Evolutionary conservation across 2,797 vertebrate species (phyloP).

Genomic region (Aythya fuligula): DNA sequence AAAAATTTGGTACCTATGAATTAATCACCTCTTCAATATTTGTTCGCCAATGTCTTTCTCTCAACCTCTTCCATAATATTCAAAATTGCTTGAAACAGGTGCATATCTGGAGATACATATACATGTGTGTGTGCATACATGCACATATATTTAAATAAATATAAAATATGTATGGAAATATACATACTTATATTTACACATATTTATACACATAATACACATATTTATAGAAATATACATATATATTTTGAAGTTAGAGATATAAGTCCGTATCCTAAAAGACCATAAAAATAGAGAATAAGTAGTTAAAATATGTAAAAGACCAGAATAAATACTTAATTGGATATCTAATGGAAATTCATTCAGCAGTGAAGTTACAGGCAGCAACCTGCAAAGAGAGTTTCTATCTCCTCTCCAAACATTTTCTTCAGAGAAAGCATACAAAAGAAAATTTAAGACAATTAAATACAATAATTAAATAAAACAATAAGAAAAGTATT

Average conservation of each 20-base stretch:
- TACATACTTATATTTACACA: neutral
- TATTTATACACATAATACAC: neutral
- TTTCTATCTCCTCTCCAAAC: neutral
- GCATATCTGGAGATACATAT: neutral
- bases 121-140: no score
- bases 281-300: neutral
- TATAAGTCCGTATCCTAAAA: neutral
- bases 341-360: neutral
- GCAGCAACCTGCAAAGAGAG: neutral
- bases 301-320: neutral
- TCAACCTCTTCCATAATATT: neutral
- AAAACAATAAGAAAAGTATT: neutral
- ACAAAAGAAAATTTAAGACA: neutral
- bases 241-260: neutral
- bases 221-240: neutral
- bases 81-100: neutral
- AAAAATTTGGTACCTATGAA: neutral
- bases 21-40: neutral
- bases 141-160: neutral
- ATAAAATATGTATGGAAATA: neutral
- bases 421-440: neutral
- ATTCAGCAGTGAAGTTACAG: neutral
- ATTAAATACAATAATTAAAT: neutral
- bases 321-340: neutral
- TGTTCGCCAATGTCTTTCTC: neutral